phyloP scores from a whole-genome alignment of 1,140 invertebrate genomes.

The Camponotus pennsylvanicus region DNA sequence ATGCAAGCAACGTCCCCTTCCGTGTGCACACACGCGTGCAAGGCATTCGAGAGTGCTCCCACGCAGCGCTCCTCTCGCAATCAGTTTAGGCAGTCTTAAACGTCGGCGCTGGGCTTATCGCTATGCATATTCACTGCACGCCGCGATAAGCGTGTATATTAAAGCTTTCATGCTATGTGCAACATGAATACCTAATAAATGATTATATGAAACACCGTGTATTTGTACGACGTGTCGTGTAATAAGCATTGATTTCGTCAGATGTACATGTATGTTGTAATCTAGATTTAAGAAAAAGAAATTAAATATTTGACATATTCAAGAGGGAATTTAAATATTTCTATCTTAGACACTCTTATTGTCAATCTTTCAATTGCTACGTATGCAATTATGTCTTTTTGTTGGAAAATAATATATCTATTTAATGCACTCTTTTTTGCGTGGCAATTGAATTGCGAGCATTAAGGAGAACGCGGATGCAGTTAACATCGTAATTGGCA shows the following conservation, averaged over 20 bases:
- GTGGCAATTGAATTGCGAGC: background rate
- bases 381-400: background rate
- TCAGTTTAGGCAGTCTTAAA: constrained; percentile 48
- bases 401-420: constrained; percentile 8
- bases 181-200: constrained; percentile 10
- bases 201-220: constrained; percentile 11
- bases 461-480: constrained; percentile 14
- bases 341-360: background rate
- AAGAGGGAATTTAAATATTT: background rate
- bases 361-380: background rate
- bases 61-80: constrained; percentile 9
- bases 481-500: constrained; percentile 16
- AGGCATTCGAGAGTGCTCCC: constrained; percentile 19
- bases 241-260: background rate
- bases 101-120: constrained; percentile 33
- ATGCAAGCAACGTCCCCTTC: background rate
- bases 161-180: background rate
- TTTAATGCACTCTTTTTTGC: background rate
- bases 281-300: background rate
- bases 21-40: background rate
- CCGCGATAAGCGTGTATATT: constrained; percentile 38
- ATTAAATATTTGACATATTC: background rate
- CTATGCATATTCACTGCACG: constrained; percentile 39
- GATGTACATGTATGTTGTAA: background rate
- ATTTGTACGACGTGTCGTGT: constrained; percentile 7